These are phyloP conservation scores for Saturnia pavonia DNA, from an alignment of 2,888 invertebrate genomes.

Conservation along the genomic window DNA sequence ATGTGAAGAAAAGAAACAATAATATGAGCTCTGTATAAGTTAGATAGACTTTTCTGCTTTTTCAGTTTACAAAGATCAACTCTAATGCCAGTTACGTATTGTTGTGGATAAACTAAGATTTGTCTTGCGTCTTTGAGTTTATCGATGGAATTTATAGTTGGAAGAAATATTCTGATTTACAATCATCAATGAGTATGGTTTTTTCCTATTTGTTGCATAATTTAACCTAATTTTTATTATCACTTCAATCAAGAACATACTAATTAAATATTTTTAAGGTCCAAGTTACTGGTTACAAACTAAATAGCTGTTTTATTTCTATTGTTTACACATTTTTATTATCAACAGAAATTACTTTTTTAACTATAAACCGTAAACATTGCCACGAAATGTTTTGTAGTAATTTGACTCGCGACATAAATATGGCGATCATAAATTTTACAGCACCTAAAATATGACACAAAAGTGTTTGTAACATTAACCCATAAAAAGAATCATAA, in stretches of 20 bases:
- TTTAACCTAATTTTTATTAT: not conserved
- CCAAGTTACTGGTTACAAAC: not conserved
- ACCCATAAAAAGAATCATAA: conserved; percentile 26
- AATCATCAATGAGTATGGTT: not conserved
- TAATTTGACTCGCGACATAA: conserved; percentile 19
- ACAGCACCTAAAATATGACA: conserved; percentile 21
- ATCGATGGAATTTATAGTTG: not conserved
- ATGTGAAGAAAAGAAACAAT: not conserved
- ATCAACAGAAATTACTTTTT: conserved; percentile 15
- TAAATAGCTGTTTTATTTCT: not conserved
- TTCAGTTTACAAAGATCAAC: not conserved
- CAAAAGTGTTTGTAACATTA: conserved; percentile 24
- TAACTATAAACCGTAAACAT: conserved; percentile 11
- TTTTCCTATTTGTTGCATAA: not conserved
- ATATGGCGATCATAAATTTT: conserved; percentile 19
- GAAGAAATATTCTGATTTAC: not conserved
- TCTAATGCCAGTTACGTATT: not conserved
- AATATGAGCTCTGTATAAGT: not conserved
- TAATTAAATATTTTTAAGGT: not conserved
- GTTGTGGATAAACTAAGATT: not conserved
- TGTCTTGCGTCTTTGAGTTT: not conserved
- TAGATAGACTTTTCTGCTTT: not conserved
- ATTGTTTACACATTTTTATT: conserved; percentile 12
- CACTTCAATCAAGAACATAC: not conserved
- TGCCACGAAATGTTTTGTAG: conserved; percentile 18